Conservation (phyloP, 2,797 vertebrate species). For the Triplophysa yarkandensis region DNA sequence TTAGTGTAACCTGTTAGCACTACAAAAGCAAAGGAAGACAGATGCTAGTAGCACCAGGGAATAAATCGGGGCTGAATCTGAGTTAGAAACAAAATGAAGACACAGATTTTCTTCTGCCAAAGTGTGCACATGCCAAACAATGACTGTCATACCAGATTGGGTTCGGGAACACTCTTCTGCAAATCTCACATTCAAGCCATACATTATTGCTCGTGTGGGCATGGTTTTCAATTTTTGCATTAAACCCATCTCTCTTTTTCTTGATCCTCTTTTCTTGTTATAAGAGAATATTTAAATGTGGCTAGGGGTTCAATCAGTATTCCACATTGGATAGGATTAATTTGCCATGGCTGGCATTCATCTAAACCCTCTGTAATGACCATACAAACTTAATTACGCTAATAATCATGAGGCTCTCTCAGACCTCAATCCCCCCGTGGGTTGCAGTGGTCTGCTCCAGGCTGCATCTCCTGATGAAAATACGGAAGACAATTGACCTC, state of each 20-base stretch:
- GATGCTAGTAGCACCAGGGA: no score
- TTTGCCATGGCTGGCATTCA: conserved; percentile 33
- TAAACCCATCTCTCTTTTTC: not conserved
- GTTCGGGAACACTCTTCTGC: not conserved
- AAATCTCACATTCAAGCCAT: not conserved
- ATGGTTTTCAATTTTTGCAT: not conserved
- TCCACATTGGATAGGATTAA: conserved; percentile 32
- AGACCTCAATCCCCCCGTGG: conserved; percentile 22
- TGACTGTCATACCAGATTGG: not conserved
- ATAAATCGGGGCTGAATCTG: no score
- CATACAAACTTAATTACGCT: conserved; percentile 45
- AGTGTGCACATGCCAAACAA: not conserved
- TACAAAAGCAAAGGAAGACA: not conserved
- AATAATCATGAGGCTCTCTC: conserved; percentile 33
- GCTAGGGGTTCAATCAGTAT: conserved; percentile 25
- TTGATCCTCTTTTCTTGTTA: conserved; percentile 50
- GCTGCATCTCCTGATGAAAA: conserved; percentile 47
- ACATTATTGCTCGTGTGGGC: not conserved
- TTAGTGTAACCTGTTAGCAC: not conserved
- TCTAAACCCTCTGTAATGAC: conserved; percentile 42
- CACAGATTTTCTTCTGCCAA: no score
- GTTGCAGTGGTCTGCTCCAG: conserved; percentile 39
- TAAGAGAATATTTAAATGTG: conserved; percentile 30
- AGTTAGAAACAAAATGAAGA: not conserved
- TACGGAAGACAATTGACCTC: conserved; percentile 53